Conservation (phyloP, 2,797 vertebrate genomes). For the Anniella stebbinsi region DNA sequence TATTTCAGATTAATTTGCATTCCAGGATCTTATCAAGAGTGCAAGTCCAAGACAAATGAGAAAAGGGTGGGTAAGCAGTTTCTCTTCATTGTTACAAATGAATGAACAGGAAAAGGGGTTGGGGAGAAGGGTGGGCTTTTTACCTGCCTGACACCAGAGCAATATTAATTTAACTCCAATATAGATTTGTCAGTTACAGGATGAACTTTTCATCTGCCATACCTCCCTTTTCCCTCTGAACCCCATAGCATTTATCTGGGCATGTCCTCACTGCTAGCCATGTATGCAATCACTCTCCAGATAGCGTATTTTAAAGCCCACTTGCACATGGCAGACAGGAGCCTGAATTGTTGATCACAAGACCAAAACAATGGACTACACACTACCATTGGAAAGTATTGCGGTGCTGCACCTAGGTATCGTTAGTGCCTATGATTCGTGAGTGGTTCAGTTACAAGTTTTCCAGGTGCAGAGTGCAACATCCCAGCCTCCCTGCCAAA, state of each 20-base stretch:
- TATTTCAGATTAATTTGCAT: slow-evolving; percentile 70
- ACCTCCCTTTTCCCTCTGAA: neutral
- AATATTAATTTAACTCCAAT: slow-evolving; percentile 72
- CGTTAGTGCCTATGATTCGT: neutral
- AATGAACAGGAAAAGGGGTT: slow-evolving; percentile 79
- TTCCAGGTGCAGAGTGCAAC: neutral
- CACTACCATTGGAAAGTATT: neutral
- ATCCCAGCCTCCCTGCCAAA: neutral
- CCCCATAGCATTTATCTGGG: neutral
- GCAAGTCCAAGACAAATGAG: slow-evolving; percentile 81
- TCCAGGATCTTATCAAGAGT: slow-evolving; percentile 81
- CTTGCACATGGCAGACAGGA: neutral
- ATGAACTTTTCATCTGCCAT: neutral
- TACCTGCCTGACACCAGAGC: slow-evolving; percentile 79
- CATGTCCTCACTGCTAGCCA: neutral
- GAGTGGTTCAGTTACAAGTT: no score
- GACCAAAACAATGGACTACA: neutral
- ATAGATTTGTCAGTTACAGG: slow-evolving; percentile 69
- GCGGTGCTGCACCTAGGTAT: neutral
- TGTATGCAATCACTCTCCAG: neutral
- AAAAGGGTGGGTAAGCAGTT: slow-evolving; percentile 78
- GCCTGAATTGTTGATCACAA: neutral
- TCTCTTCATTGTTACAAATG: slow-evolving; percentile 79
- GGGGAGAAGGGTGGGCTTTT: slow-evolving; percentile 63
- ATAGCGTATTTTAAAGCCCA: neutral